Evolutionary conservation across 2,113 vertebrate genomes (phyloP).

Genomic region (Boleophthalmus pectinirostris): DNA sequence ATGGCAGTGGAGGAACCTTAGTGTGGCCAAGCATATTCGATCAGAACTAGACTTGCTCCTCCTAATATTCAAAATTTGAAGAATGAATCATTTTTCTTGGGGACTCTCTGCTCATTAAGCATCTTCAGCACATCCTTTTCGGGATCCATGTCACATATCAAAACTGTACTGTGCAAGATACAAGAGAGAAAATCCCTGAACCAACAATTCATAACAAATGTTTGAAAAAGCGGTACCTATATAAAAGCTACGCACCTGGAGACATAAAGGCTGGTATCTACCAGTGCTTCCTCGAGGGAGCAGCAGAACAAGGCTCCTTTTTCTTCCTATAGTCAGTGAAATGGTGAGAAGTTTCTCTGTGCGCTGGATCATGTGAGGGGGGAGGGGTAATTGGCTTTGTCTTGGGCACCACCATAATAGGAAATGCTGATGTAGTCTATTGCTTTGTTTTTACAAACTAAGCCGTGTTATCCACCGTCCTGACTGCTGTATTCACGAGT

Average conservation of each 20-base stretch:
- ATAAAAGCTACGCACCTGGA: slow-evolving; percentile 18
- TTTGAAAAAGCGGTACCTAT: slow-evolving; percentile 28
- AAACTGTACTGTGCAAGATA: background rate
- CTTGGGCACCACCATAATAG: slow-evolving; percentile 40
- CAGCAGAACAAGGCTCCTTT: slow-evolving; percentile 27
- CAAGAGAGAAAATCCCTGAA: background rate
- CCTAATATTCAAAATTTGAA: no score
- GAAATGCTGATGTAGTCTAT: slow-evolving; percentile 61
- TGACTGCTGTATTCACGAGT: slow-evolving; percentile 28
- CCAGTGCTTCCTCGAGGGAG: slow-evolving; percentile 34
- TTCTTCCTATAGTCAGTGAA: slow-evolving; percentile 29
- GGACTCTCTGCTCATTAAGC: background rate
- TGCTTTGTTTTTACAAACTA: slow-evolving; percentile 63
- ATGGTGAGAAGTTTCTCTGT: slow-evolving; percentile 49
- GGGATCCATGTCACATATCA: background rate
- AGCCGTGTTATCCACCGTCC: slow-evolving; percentile 33
- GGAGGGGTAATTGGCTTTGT: slow-evolving; percentile 55
- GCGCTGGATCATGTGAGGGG: slow-evolving; percentile 3
- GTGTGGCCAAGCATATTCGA: no score
- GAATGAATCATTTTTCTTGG: no score
- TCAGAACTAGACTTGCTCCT: no score
- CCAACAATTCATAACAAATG: slow-evolving; percentile 19
- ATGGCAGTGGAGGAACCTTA: no score
- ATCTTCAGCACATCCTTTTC: background rate
- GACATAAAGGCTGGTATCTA: slow-evolving; percentile 25